These are phyloP conservation scores for Aleadryas rufinucha DNA, from an alignment of 2,113 vertebrate species.

Conservation along the genomic window DNA sequence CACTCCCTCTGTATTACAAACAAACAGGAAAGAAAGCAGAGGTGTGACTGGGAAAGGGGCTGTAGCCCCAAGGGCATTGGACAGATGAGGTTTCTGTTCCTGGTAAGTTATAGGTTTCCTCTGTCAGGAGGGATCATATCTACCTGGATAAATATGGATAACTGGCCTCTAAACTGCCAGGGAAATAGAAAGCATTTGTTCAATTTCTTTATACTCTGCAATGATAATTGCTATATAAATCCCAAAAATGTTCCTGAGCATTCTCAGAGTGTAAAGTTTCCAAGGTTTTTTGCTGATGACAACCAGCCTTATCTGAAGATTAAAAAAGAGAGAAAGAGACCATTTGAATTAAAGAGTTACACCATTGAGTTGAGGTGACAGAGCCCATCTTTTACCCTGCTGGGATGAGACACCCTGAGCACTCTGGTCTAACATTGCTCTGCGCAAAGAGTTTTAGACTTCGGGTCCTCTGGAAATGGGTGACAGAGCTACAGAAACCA, in stretches of 20 bases:
- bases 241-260: not conserved
- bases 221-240: not conserved
- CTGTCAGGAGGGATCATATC: not conserved
- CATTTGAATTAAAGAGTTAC: not conserved
- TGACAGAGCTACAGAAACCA: not conserved
- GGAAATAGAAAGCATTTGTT: not conserved
- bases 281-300: not conserved
- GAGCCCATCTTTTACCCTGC: not conserved
- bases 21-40: not conserved
- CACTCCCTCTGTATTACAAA: not conserved
- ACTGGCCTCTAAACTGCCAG: not conserved
- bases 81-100: not conserved
- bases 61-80: accelerated
- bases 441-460: not conserved
- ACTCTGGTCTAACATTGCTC: not conserved
- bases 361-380: not conserved
- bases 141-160: not conserved
- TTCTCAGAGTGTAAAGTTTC: not conserved
- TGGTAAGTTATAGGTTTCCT: not conserved
- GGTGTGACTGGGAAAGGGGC: accelerated
- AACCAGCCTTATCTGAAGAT: not conserved
- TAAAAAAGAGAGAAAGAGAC: not conserved
- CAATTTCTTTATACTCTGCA: not conserved
- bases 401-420: not conserved
- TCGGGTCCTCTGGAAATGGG: not conserved